These are phyloP conservation scores for Amblyjoppa proteus DNA, from an alignment of 2,888 invertebrate genomes.

Conservation along the genomic window DNA sequence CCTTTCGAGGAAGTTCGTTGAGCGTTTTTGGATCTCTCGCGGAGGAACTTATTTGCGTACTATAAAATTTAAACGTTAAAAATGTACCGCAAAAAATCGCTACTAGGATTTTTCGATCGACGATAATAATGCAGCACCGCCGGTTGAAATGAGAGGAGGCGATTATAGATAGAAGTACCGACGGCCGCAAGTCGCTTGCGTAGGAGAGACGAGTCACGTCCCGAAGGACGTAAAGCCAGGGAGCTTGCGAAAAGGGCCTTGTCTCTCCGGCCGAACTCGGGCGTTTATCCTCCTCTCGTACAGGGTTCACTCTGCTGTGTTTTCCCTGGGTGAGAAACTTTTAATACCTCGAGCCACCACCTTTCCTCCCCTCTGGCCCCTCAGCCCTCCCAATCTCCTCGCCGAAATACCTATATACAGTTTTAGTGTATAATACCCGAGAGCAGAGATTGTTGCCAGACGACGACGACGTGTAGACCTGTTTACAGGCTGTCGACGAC, in stretches of 20 bases:
- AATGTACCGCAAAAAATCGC: background rate
- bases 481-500: slow-evolving; percentile 76
- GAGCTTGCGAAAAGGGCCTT: slow-evolving; percentile 61
- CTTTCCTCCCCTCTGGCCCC: slow-evolving; percentile 7
- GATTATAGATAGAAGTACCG: slow-evolving; percentile 5
- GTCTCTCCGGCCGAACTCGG: slow-evolving; percentile 33
- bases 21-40: too few species aligned
- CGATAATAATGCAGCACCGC: slow-evolving; percentile 55
- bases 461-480: slow-evolving; percentile 72
- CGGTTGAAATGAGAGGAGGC: slow-evolving; percentile 54
- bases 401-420: slow-evolving; percentile 17
- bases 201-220: slow-evolving; percentile 62
- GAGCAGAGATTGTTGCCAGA: slow-evolving; percentile 67
- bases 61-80: too few species aligned
- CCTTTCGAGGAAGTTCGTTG: too few species aligned
- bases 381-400: slow-evolving; percentile 50
- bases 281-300: slow-evolving; percentile 59
- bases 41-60: too few species aligned
- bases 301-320: slow-evolving; percentile 55
- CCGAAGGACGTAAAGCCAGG: slow-evolving; percentile 64
- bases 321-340: slow-evolving; percentile 74
- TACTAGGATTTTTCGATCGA: slow-evolving; percentile 59
- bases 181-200: slow-evolving; percentile 54
- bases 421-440: slow-evolving; percentile 46
- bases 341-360: slow-evolving; percentile 73